A percentile compares a stretch with the other conserved stretches of the same genome.
phyloP scores from a whole-genome alignment of 1,140 invertebrate genomes.

The Tyrophagus putrescentiae region DNA sequence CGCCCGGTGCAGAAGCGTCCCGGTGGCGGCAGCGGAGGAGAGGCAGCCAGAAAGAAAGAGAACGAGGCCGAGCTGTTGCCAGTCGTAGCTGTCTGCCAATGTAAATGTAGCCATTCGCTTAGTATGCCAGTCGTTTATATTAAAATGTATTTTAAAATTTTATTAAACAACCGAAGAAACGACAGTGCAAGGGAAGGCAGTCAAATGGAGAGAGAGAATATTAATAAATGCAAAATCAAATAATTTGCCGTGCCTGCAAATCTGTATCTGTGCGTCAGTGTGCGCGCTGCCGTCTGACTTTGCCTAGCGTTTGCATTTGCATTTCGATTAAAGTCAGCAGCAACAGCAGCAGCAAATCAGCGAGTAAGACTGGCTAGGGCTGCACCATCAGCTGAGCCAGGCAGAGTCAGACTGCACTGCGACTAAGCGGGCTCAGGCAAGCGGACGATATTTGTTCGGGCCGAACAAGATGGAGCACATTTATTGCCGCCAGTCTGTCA shows the following conservation, averaged over 20 bases:
- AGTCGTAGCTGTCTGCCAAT: background rate
- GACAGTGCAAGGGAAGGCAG: background rate
- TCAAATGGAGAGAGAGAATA: background rate
- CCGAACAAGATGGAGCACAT: background rate
- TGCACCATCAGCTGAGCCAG: background rate
- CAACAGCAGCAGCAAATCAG: background rate
- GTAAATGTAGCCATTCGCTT: constrained; percentile 9
- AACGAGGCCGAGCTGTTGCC: constrained; percentile 7
- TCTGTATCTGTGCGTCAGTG: background rate
- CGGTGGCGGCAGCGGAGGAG: background rate
- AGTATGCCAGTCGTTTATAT: constrained; percentile 16
- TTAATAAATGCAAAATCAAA: constrained; percentile 16
- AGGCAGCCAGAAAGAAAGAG: background rate
- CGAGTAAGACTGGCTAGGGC: background rate
- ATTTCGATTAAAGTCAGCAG: background rate
- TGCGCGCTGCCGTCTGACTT: constrained; percentile 12
- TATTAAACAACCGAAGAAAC: constrained; percentile 5
- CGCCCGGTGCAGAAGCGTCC: background rate
- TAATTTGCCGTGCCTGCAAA: constrained; percentile 2
- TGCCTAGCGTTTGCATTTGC: background rate
- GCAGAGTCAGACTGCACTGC: background rate
- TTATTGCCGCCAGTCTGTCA: constrained; percentile 13
- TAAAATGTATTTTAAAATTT: constrained; percentile 16
- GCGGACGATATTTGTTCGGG: background rate
- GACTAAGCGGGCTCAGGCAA: background rate